Percentiles rank a stretch among this genome's conserved stretches.
Conservation (phyloP, 2,797 vertebrate species). For the Ceyx erithaca region DNA sequence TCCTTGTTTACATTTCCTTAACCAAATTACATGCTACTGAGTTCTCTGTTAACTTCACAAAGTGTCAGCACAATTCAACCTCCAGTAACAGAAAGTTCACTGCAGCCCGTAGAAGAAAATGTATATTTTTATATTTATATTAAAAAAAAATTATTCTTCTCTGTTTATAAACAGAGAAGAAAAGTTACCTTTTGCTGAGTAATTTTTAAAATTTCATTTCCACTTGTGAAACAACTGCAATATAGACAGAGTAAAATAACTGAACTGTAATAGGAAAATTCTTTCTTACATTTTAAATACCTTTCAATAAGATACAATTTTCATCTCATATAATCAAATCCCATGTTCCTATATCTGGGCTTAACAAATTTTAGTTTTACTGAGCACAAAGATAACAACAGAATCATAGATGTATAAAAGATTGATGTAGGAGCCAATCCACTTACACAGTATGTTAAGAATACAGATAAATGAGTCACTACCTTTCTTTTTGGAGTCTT, state of each 20-base stretch:
- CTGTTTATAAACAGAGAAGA: neutral
- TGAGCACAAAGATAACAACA: neutral
- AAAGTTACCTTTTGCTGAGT: neutral
- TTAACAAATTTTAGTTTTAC: neutral
- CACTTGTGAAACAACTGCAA: neutral
- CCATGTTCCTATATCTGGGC: neutral
- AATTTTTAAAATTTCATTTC: neutral
- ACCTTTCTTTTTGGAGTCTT: conserved; percentile 98
- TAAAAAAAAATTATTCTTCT: no score
- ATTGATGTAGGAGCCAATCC: neutral
- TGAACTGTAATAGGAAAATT: neutral
- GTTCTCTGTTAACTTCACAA: neutral
- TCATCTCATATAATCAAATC: neutral
- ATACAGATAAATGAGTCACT: conserved; percentile 36
- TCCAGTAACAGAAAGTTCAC: neutral
- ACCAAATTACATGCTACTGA: neutral
- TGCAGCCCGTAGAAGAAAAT: no score
- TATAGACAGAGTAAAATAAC: neutral
- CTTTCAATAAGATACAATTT: neutral
- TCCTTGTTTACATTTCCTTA: neutral
- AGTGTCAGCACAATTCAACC: neutral
- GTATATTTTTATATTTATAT: no score
- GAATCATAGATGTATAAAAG: neutral
- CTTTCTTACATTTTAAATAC: neutral
- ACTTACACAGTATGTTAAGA: neutral